phyloP scores from a whole-genome alignment of 2,113 vertebrate species.

The Hemiprocne comata region DNA sequence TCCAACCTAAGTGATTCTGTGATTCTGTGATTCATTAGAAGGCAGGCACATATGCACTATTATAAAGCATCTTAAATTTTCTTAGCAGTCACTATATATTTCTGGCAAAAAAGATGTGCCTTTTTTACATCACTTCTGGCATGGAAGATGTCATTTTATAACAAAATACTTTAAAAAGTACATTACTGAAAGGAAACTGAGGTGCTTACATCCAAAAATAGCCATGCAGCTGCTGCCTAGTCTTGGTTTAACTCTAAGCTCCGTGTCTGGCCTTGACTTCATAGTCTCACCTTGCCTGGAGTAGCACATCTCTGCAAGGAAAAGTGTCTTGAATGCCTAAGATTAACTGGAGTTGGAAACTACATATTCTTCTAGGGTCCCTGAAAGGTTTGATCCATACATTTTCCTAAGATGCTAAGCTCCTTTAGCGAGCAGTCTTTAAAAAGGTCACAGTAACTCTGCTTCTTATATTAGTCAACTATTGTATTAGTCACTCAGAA shows the following conservation, averaged over 20 bases:
- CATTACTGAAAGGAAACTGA: background rate
- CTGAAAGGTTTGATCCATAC: background rate
- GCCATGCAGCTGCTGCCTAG: background rate
- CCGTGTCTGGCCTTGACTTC: background rate
- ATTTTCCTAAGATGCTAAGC: background rate
- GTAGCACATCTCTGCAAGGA: background rate
- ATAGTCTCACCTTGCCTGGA: background rate
- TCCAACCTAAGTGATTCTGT: too few species aligned
- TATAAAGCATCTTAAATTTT: background rate
- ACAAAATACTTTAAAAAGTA: conserved; percentile 14
- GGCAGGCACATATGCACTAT: background rate
- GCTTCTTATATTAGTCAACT: background rate
- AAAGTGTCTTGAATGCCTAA: background rate
- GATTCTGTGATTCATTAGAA: background rate
- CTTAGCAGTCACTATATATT: background rate
- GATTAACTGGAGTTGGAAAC: background rate
- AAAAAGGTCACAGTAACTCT: background rate
- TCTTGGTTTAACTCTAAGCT: conserved; percentile 2
- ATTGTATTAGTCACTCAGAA: background rate
- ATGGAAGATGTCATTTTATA: conserved; percentile 5
- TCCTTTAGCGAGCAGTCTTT: background rate
- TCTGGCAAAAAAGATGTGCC: background rate
- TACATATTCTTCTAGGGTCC: background rate
- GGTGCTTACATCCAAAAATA: conserved; percentile 13
- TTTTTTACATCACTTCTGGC: background rate